Percentiles rank a stretch among this genome's conserved stretches.
Conservation (phyloP, 2,113 vertebrate genomes). For the Zosterops pallidus region DNA sequence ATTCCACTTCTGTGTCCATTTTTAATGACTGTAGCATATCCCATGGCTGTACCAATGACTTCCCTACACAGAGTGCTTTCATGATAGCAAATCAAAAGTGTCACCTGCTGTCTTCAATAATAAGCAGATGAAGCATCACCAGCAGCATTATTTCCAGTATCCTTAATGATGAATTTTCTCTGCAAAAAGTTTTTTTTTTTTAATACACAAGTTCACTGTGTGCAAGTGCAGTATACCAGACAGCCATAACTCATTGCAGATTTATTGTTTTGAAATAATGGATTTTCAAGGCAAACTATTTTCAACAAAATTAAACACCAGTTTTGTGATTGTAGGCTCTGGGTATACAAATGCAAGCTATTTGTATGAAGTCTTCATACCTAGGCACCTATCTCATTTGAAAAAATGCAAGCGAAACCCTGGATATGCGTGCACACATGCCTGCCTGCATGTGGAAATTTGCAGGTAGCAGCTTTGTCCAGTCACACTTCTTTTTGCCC, state of each 20-base stretch:
- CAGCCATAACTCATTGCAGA: background rate
- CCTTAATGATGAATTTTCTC: background rate
- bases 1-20: background rate
- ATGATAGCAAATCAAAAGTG: background rate
- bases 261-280: background rate
- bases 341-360: background rate
- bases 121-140: background rate
- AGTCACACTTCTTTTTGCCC: conserved; percentile 8
- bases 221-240: background rate
- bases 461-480: background rate
- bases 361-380: background rate
- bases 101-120: background rate
- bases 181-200: background rate
- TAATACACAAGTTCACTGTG: background rate
- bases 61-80: background rate
- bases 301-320: background rate
- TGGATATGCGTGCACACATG: accelerated
- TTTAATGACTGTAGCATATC: background rate
- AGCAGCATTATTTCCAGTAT: background rate
- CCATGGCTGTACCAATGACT: background rate
- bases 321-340: background rate
- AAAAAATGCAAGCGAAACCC: background rate
- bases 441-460: background rate
- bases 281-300: background rate
- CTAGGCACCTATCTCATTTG: background rate